Conservation (phyloP, 2,113 vertebrate genomes). For the Dromiciops gliroides region DNA sequence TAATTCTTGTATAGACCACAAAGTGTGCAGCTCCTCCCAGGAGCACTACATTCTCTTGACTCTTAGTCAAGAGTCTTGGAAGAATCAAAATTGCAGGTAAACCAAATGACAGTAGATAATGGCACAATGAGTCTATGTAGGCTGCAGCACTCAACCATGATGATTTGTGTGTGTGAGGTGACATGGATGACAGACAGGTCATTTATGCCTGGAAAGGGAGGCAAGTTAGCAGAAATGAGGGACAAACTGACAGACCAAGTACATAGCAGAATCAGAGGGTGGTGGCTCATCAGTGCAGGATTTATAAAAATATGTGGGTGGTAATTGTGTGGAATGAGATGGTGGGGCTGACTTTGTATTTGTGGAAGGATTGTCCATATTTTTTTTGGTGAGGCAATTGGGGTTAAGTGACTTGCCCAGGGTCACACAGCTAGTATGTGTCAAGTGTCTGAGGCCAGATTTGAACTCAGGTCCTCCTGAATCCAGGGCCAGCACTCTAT, state of each 20-base stretch:
- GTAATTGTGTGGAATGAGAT: not conserved
- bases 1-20: not conserved
- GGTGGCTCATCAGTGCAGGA: not conserved
- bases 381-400: too few species aligned
- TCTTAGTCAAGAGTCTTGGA: not conserved
- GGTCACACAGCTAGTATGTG: too few species aligned
- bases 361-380: not conserved
- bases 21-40: not conserved
- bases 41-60: not conserved
- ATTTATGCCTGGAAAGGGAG: not conserved
- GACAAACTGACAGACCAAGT: not conserved
- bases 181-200: not conserved
- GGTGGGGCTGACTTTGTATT: not conserved
- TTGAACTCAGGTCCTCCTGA: too few species aligned
- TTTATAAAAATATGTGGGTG: not conserved
- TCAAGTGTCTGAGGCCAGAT: too few species aligned
- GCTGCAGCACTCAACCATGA: not conserved
- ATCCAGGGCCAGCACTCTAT: too few species aligned
- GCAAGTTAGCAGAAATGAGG: not conserved
- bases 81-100: not conserved
- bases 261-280: not conserved
- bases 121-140: not conserved
- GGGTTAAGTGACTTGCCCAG: too few species aligned
- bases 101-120: not conserved
- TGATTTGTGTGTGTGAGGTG: not conserved